These are phyloP conservation scores for Galerucella pusilla DNA, from an alignment of 2,888 invertebrate genomes.

Conservation along the genomic window DNA sequence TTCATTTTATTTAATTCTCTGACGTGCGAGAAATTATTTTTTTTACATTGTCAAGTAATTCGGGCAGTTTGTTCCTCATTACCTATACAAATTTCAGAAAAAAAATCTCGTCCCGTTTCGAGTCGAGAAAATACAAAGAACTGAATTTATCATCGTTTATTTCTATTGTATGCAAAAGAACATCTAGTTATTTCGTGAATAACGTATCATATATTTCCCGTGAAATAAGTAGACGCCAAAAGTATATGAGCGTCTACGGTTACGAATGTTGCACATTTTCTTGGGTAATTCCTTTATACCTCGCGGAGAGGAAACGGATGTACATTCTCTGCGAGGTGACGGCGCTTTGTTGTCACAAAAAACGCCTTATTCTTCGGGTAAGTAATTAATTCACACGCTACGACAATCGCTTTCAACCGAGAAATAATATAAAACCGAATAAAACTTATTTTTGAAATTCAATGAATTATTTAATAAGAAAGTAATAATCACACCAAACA, in stretches of 20 bases:
- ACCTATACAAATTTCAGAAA: too few species aligned
- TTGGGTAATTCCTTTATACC: slow-evolving; percentile 44
- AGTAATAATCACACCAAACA: too few species aligned
- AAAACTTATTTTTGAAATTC: too few species aligned
- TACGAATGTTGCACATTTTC: slow-evolving; percentile 52
- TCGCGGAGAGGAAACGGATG: slow-evolving; percentile 48
- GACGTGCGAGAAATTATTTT: too few species aligned
- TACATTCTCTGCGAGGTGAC: slow-evolving; percentile 46
- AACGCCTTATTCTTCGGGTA: slow-evolving; percentile 37
- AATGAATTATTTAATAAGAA: too few species aligned
- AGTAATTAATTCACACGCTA: slow-evolving; percentile 50
- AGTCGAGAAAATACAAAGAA: slow-evolving; percentile 14
- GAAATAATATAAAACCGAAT: too few species aligned
- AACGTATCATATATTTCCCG: slow-evolving; percentile 51
- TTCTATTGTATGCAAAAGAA: slow-evolving; percentile 52
- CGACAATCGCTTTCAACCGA: not conserved
- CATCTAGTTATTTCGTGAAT: slow-evolving; percentile 52
- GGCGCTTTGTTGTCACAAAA: slow-evolving; percentile 3
- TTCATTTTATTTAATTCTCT: too few species aligned
- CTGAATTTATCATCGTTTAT: slow-evolving; percentile 49
- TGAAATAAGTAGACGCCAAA: slow-evolving; percentile 53
- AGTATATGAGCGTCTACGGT: slow-evolving; percentile 53
- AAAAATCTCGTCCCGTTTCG: not conserved
- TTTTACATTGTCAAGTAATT: too few species aligned
- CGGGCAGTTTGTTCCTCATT: too few species aligned